Conservation (phyloP, 2,888 invertebrate species). For the Apamea crenata region DNA sequence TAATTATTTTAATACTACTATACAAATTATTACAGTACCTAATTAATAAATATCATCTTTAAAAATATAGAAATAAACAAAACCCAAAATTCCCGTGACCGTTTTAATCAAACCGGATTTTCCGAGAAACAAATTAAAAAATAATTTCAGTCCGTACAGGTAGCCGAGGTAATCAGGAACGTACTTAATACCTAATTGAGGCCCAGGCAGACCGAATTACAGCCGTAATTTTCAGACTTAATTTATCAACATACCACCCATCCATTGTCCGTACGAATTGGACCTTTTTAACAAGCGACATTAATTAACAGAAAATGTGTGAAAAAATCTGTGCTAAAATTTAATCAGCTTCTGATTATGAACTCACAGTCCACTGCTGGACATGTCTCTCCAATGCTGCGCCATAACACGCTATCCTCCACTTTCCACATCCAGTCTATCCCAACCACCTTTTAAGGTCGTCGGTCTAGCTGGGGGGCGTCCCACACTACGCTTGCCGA, state of each 20-base stretch:
- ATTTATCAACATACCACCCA: slow-evolving; percentile 18
- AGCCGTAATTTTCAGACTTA: slow-evolving; percentile 14
- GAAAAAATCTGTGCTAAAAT: not conserved
- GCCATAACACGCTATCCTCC: no score
- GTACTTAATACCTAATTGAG: slow-evolving; percentile 25
- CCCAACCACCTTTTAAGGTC: not conserved
- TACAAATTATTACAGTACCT: not conserved
- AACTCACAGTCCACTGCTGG: not conserved
- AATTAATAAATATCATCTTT: not conserved
- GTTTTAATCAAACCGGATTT: not conserved
- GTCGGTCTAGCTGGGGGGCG: not conserved
- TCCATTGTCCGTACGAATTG: not conserved
- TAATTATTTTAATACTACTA: not conserved
- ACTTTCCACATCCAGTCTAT: not conserved
- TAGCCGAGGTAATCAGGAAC: slow-evolving; percentile 3
- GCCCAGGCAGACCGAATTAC: slow-evolving; percentile 32
- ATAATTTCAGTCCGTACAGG: not conserved
- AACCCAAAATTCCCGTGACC: not conserved
- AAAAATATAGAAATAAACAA: not conserved
- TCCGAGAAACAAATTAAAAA: not conserved
- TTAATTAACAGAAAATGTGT: slow-evolving; percentile 1
- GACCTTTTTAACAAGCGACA: not conserved
- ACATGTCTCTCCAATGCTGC: not conserved
- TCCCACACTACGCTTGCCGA: not conserved
- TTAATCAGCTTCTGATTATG: not conserved